Evolutionary conservation across 1,140 invertebrate genomes (phyloP).

Genomic region (Leptonema lineaticorne): DNA sequence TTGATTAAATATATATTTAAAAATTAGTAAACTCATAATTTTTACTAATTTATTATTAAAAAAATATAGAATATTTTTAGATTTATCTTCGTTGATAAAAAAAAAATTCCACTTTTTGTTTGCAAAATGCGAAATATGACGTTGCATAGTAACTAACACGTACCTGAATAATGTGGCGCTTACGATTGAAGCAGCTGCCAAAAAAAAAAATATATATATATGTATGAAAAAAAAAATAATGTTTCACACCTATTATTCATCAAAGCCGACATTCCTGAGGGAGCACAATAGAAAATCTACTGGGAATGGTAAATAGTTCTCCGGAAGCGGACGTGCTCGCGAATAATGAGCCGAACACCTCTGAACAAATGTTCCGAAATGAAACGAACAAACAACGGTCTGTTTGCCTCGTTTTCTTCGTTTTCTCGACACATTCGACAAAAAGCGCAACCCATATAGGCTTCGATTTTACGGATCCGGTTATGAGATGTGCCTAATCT

Average conservation of each 20-base stretch:
- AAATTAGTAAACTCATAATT: too few relatives aligned
- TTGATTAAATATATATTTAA: too few relatives aligned
- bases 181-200: not conserved
- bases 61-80: too few relatives aligned
- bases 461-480: constrained; percentile 24
- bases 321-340: constrained; percentile 39
- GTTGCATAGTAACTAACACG: constrained; percentile 1
- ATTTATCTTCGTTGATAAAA: too few relatives aligned
- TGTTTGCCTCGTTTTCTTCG: not conserved
- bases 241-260: not conserved
- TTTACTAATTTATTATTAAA: too few relatives aligned
- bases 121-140: not conserved
- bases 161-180: not conserved
- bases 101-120: too few relatives aligned
- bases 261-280: not conserved
- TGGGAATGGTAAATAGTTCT: not conserved
- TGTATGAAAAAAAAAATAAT: too few relatives aligned
- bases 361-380: not conserved
- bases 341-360: constrained; percentile 29
- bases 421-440: not conserved
- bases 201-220: too few relatives aligned
- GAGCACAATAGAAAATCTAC: not conserved
- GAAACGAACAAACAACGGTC: not conserved
- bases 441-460: too few relatives aligned
- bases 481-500: constrained; percentile 31